These are phyloP conservation scores for Caretta caretta DNA, from an alignment of 2,113 vertebrate species.

Conservation along the genomic window DNA sequence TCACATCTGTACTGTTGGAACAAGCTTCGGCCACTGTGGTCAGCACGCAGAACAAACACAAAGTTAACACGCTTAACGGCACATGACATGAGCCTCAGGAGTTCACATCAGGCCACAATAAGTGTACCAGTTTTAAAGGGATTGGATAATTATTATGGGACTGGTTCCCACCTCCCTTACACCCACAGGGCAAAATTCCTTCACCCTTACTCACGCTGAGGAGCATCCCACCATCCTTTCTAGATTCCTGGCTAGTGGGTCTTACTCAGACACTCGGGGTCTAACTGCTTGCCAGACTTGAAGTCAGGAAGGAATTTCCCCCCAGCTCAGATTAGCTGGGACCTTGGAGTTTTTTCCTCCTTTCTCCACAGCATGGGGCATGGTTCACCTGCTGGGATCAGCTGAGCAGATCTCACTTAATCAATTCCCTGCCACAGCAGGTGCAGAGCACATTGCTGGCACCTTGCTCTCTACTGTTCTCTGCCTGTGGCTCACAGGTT, in stretches of 20 bases:
- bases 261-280: not conserved
- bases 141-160: slow-evolving; percentile 4
- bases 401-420: not conserved
- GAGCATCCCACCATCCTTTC: not conserved
- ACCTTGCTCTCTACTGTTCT: not conserved
- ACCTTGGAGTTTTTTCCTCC: not conserved
- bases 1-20: not conserved
- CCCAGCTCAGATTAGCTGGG: not conserved
- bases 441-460: not conserved
- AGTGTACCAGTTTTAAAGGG: not conserved
- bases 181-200: not conserved
- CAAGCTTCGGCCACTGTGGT: not conserved
- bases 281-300: not conserved
- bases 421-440: not conserved
- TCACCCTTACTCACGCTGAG: not conserved
- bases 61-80: slow-evolving; percentile 53
- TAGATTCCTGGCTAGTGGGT: not conserved
- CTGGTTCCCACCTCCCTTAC: not conserved
- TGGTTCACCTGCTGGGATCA: not conserved
- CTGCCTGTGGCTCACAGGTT: not conserved
- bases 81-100: not conserved
- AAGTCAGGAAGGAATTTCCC: not conserved
- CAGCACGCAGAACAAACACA: not conserved
- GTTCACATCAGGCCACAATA: slow-evolving; percentile 38
- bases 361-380: not conserved